A percentile compares a stretch with the other conserved stretches of the same genome.
Conservation (phyloP, 2,888 invertebrate genomes). For the Sarcophaga rosellei region DNA sequence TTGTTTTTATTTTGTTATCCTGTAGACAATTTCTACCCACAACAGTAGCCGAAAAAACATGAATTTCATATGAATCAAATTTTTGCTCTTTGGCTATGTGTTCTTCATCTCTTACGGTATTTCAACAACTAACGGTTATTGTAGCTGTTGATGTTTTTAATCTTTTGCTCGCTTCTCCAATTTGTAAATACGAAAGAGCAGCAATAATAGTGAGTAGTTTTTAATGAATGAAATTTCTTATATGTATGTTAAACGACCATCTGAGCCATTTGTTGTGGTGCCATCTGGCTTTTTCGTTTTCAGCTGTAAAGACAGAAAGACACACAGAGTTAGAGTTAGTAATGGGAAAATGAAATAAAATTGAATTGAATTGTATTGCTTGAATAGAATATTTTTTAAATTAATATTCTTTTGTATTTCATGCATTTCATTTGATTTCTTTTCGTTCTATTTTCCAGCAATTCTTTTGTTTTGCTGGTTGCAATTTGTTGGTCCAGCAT, state of each 20-base stretch:
- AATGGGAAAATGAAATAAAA: not conserved
- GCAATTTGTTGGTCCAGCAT: not conserved
- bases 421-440: not conserved
- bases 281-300: not conserved
- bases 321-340: not conserved
- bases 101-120: not conserved
- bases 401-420: not conserved
- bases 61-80: conserved; percentile 56
- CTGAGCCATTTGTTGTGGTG: not conserved
- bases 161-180: not conserved
- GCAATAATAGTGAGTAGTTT: not conserved
- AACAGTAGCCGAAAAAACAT: conserved; percentile 15
- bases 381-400: not conserved
- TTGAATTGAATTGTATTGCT: not conserved
- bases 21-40: not conserved
- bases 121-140: not conserved
- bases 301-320: not conserved
- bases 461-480: not conserved
- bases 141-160: not conserved
- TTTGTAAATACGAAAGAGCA: no score
- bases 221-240: conserved; percentile 42
- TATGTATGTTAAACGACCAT: not conserved
- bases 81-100: conserved; percentile 14
- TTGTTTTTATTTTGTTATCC: no score
- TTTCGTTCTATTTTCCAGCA: not conserved